These are phyloP conservation scores for Daktulosphaira vitifoliae DNA, from an alignment of 1,140 invertebrate genomes.

Conservation along the genomic window DNA sequence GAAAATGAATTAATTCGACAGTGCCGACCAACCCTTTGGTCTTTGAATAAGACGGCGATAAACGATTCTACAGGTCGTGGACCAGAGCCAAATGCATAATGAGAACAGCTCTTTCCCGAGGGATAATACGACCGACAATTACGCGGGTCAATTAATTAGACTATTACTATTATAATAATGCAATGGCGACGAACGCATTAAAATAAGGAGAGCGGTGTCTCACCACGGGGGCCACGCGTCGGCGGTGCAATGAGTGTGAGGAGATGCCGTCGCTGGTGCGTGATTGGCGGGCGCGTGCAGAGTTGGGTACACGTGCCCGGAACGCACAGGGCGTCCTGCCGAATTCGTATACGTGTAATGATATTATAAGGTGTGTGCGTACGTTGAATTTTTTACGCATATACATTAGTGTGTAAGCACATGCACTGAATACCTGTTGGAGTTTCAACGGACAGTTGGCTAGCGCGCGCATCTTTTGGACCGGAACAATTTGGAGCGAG, in stretches of 20 bases:
- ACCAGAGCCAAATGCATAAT: too few species aligned
- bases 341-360: constrained; percentile 1
- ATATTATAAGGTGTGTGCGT: too few species aligned
- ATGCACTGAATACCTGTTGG: too few species aligned
- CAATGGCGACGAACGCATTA: not conserved
- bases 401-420: not conserved
- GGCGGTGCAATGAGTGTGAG: not conserved
- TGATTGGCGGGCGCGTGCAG: constrained; percentile 21
- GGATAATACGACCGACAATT: too few species aligned
- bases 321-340: not conserved
- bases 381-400: not conserved
- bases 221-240: constrained; percentile 12
- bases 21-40: too few species aligned
- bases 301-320: constrained; percentile 13
- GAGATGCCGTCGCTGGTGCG: not conserved
- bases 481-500: constrained; percentile 32
- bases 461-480: constrained; percentile 27
- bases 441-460: constrained; percentile 11
- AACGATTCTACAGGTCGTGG: too few species aligned
- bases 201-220: not conserved
- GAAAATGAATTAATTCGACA: too few species aligned
- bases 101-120: too few species aligned
- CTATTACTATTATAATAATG: constrained; percentile 5
- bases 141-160: not conserved
- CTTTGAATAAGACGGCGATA: too few species aligned